Conservation (phyloP, 2,797 vertebrate species). For the Enteromius thamalakanensis region DNA sequence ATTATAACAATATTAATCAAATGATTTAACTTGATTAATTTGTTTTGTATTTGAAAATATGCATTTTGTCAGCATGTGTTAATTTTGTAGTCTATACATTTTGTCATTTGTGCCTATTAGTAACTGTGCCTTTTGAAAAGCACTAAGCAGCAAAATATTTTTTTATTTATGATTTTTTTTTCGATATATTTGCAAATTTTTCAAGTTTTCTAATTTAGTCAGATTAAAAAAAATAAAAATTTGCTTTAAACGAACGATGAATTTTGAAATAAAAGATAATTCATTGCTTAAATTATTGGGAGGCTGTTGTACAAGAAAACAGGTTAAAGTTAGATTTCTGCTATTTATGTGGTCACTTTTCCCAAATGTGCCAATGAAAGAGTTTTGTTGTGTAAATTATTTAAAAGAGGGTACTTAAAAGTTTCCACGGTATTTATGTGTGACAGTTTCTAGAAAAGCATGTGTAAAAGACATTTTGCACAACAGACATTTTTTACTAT, state of each 20-base stretch:
- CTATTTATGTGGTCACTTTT: neutral
- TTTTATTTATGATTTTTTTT: neutral
- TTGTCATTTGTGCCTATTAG: neutral
- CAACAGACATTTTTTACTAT: constrained; percentile 13
- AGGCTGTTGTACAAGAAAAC: neutral
- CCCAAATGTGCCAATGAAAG: neutral
- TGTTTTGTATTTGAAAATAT: neutral
- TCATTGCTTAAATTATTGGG: neutral
- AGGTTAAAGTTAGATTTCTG: neutral
- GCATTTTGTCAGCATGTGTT: neutral
- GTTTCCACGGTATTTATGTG: constrained; percentile 34
- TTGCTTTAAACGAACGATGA: neutral
- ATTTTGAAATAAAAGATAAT: neutral
- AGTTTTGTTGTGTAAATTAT: constrained; percentile 16
- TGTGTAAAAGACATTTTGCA: constrained; percentile 7
- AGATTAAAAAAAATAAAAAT: neutral
- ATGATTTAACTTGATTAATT: too few relatives aligned
- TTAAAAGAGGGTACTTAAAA: neutral
- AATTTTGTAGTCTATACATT: too few relatives aligned
- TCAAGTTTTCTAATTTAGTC: neutral
- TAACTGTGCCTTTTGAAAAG: neutral
- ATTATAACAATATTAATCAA: neutral
- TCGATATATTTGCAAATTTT: neutral
- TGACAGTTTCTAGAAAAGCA: constrained; percentile 6
- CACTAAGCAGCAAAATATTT: neutral